Conservation (phyloP, 2,888 invertebrate genomes). For the Leucophenga montana region DNA sequence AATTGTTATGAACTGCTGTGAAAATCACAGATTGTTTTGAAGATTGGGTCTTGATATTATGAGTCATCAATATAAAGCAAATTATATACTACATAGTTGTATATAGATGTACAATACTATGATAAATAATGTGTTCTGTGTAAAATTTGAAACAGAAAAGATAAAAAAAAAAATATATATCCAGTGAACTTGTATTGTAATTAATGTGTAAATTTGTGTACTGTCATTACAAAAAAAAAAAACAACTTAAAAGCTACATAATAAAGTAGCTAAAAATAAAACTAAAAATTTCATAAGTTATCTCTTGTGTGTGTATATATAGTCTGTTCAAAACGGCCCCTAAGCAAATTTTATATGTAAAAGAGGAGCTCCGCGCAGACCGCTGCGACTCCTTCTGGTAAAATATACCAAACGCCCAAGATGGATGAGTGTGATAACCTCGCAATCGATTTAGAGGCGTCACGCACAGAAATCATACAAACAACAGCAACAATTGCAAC, state of each 20-base stretch:
- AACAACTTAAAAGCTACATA: neutral
- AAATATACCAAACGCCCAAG: conserved; percentile 59
- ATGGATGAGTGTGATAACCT: conserved; percentile 74
- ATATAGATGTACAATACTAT: too few species aligned
- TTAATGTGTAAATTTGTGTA: too few species aligned
- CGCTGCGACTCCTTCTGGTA: conserved; percentile 56
- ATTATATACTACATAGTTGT: too few species aligned
- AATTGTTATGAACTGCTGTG: too few species aligned
- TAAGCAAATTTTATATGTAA: conserved; percentile 46
- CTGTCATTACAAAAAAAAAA: neutral
- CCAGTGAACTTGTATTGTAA: too few species aligned
- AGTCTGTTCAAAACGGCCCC: conserved; percentile 43
- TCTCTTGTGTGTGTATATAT: neutral
- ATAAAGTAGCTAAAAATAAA: neutral
- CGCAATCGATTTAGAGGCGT: conserved; percentile 70
- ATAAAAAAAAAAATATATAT: too few species aligned
- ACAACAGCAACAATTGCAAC: conserved; percentile 43
- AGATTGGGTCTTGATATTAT: too few species aligned
- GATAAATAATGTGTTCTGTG: too few species aligned
- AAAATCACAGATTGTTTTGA: too few species aligned
- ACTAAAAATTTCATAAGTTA: neutral
- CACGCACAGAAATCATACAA: conserved; percentile 46
- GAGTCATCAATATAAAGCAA: too few species aligned
- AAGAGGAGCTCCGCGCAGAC: conserved; percentile 56
- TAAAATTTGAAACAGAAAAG: too few species aligned